Conservation (phyloP, 2,113 vertebrate species). For the Mesocricetus auratus region DNA sequence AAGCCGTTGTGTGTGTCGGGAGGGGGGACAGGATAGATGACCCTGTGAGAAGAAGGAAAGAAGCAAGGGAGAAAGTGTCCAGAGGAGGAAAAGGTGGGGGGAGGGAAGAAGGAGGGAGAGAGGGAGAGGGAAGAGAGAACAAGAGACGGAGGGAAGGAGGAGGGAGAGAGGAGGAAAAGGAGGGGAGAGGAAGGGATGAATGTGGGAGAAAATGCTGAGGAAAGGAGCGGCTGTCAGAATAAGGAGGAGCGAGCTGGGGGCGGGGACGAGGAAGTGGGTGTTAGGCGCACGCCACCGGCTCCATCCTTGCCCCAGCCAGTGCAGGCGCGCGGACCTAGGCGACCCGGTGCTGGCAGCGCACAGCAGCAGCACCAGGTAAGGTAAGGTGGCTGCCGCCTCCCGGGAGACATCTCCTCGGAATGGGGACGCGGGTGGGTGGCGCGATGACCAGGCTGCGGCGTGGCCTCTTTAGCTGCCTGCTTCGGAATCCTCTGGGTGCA, state of each 20-base stretch:
- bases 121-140: not conserved
- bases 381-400: slow-evolving; percentile 48
- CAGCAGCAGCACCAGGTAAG: slow-evolving; percentile 60
- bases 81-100: not conserved
- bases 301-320: slow-evolving; percentile 53
- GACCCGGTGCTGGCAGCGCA: not conserved
- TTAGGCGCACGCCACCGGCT: slow-evolving; percentile 47
- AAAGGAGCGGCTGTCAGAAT: not conserved
- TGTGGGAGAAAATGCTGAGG: not conserved
- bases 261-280: slow-evolving; percentile 79
- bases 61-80: not conserved
- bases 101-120: not conserved
- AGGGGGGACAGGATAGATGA: not conserved
- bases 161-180: not conserved
- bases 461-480: not conserved
- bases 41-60: too few species aligned
- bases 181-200: not conserved
- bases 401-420: not conserved
- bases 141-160: too few species aligned
- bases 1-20: not conserved
- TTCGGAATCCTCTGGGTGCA: too few species aligned
- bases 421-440: not conserved
- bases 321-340: not conserved
- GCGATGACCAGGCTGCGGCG: not conserved
- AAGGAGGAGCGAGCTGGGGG: slow-evolving; percentile 70